These are phyloP conservation scores for Pachycephala philippinensis DNA, from an alignment of 2,113 vertebrate species.

Conservation along the genomic window DNA sequence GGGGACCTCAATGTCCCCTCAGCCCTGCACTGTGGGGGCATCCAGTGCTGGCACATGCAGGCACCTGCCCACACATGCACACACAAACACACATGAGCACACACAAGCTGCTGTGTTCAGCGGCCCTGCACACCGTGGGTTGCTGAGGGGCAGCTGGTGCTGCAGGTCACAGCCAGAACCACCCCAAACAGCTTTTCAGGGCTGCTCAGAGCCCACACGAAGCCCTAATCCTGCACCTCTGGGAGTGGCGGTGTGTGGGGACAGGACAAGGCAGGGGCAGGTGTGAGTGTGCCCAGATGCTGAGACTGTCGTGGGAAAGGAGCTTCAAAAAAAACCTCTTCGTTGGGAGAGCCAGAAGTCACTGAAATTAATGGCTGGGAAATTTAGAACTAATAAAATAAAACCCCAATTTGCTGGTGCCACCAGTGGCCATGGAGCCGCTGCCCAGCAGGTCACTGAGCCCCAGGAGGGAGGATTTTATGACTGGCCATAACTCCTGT, in stretches of 20 bases:
- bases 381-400: conserved; percentile 20
- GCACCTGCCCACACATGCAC: background rate
- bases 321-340: background rate
- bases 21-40: rapidly evolving
- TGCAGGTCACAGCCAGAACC: background rate
- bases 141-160: background rate
- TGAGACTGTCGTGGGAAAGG: background rate
- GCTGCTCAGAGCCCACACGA: background rate
- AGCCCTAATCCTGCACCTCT: rapidly evolving
- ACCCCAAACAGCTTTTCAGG: background rate
- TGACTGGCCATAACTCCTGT: rapidly evolving
- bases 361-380: conserved; percentile 16
- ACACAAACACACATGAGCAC: rapidly evolving
- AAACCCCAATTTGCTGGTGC: background rate
- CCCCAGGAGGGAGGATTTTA: background rate
- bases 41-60: background rate
- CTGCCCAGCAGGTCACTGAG: background rate
- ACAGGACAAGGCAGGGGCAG: background rate
- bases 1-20: background rate
- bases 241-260: rapidly evolving
- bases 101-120: rapidly evolving
- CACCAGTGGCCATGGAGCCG: background rate
- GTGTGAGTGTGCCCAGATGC: background rate
- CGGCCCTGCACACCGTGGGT: rapidly evolving
- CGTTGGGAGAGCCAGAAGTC: background rate